Conservation (phyloP, 2,113 vertebrate species). For the Oxygymnocypris stewartii region DNA sequence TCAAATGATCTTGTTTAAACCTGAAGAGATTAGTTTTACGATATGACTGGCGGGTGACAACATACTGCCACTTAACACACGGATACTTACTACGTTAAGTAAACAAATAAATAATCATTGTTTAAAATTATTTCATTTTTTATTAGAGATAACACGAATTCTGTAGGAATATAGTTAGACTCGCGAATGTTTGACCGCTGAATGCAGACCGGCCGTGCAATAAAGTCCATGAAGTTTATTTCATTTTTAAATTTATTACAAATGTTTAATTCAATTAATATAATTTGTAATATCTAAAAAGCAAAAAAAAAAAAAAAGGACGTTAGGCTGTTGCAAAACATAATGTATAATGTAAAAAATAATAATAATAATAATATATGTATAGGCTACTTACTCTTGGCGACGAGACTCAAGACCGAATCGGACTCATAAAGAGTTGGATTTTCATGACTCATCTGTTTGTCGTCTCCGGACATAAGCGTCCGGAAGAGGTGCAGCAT, state of each 20-base stretch:
- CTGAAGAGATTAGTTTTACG: background rate
- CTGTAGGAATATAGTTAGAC: background rate
- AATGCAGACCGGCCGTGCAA: background rate
- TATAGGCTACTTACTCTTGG: conserved; percentile 76
- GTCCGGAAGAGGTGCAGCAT: conserved; percentile 85
- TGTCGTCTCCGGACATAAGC: conserved; percentile 64
- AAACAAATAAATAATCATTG: background rate
- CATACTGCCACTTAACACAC: background rate
- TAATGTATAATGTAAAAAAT: background rate
- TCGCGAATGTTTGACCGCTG: background rate
- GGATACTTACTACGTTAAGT: background rate
- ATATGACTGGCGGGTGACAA: background rate
- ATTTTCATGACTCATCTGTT: conserved; percentile 57
- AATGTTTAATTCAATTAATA: background rate
- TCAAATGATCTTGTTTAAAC: background rate
- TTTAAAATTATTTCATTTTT: background rate
- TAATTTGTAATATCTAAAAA: background rate
- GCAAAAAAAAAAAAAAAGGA: background rate
- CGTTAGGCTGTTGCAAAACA: background rate
- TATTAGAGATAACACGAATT: background rate
- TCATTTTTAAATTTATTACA: background rate
- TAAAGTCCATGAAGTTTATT: background rate
- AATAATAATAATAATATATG: conserved; percentile 1
- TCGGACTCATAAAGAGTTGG: conserved; percentile 72
- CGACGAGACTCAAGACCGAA: conserved; percentile 78